phyloP scores from a whole-genome alignment of 2,888 invertebrate species.

The Biston betularia region DNA sequence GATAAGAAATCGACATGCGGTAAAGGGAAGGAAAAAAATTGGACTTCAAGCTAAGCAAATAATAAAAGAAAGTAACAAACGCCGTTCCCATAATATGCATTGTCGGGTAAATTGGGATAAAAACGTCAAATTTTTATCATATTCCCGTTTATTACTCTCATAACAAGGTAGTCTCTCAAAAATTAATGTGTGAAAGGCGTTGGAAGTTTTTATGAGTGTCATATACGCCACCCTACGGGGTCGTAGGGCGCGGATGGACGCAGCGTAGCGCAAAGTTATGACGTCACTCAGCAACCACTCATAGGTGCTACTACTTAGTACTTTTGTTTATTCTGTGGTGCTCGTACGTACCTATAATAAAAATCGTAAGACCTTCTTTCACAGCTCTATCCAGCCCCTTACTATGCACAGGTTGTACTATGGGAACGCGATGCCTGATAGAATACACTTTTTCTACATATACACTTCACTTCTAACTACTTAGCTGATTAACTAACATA shows the following conservation, averaged over 20 bases:
- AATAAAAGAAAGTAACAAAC: neutral
- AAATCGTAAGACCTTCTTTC: too few species aligned
- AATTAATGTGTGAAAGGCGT: constrained; percentile 34
- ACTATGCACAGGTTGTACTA: too few species aligned
- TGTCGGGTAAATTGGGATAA: constrained; percentile 8
- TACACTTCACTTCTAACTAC: too few species aligned
- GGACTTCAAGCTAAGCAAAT: too few species aligned
- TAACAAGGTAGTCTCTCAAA: constrained; percentile 34
- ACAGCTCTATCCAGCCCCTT: too few species aligned
- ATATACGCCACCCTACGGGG: constrained; percentile 30
- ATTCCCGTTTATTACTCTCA: constrained; percentile 27
- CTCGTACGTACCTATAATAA: too few species aligned
- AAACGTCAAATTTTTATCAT: constrained; percentile 20
- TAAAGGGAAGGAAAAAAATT: neutral
- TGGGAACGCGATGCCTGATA: neutral
- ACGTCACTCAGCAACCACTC: constrained; percentile 10
- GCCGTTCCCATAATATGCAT: neutral
- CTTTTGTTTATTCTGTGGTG: neutral
- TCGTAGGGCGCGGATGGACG: constrained; percentile 26
- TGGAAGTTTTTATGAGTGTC: constrained; percentile 30
- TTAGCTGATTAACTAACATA: too few species aligned
- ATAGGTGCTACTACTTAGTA: neutral
- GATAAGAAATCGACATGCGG: neutral
- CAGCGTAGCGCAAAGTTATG: constrained; percentile 23
- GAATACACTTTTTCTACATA: neutral